A percentile compares a stretch with the other conserved stretches of the same genome.
These are phyloP conservation scores for Graphium colonna DNA, from an alignment of 2,888 invertebrate genomes.

Conservation along the genomic window DNA sequence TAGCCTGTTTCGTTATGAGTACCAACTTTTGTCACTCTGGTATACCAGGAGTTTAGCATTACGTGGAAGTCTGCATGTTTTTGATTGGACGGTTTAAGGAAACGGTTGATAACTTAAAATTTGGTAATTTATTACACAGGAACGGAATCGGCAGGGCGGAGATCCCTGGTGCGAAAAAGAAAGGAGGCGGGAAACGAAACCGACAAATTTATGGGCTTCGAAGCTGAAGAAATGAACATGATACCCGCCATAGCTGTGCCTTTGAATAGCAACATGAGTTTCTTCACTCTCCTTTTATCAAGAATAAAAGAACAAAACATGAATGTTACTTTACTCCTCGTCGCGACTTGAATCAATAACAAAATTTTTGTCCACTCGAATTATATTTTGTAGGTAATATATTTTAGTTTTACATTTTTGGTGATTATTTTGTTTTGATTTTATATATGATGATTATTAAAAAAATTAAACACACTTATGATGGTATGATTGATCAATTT, in stretches of 20 bases:
- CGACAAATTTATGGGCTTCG: neutral
- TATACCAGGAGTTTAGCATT: too few relatives aligned
- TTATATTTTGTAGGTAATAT: neutral
- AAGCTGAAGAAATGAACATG: conserved; percentile 1
- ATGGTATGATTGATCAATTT: too few relatives aligned
- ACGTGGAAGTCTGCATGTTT: too few relatives aligned
- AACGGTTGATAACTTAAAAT: too few relatives aligned
- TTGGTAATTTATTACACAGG: neutral
- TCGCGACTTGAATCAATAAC: too few relatives aligned
- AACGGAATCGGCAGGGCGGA: neutral
- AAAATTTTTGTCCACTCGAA: too few relatives aligned
- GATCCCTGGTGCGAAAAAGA: conserved; percentile 7
- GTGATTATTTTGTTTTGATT: too few relatives aligned
- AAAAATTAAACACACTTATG: too few relatives aligned
- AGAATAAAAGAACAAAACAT: conserved; percentile 9
- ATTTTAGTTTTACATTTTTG: neutral
- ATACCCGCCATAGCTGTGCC: conserved; percentile 13
- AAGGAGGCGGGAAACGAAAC: conserved; percentile 1
- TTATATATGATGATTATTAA: too few relatives aligned
- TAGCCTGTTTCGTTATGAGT: too few relatives aligned
- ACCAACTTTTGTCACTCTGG: too few relatives aligned
- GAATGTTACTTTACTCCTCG: conserved; percentile 10
- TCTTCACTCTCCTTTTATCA: conserved; percentile 5
- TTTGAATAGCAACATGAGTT: conserved; percentile 11
- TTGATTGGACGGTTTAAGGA: too few relatives aligned